Conservation (phyloP, 2,113 vertebrate genomes). For the Zeus faber region DNA sequence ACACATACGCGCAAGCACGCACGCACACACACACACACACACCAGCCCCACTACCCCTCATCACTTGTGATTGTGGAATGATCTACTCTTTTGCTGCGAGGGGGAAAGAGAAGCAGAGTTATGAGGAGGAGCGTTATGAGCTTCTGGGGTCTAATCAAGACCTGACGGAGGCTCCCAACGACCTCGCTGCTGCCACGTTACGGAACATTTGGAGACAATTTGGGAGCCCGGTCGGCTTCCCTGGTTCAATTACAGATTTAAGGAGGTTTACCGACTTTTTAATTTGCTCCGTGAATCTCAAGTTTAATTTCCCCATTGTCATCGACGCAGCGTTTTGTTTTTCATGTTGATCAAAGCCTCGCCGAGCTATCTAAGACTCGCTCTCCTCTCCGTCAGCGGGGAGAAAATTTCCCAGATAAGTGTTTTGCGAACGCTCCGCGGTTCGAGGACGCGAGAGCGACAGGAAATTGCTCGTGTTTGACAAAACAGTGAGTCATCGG, state of each 20-base stretch:
- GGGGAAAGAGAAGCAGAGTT: constrained; percentile 33
- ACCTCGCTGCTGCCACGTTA: too few species aligned
- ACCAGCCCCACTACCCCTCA: constrained; percentile 15
- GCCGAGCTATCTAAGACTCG: too few species aligned
- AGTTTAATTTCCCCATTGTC: too few species aligned
- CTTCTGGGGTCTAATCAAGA: constrained; percentile 65
- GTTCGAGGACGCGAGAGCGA: constrained; percentile 27
- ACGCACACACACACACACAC: neutral
- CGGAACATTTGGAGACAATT: constrained; percentile 36
- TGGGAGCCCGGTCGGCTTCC: constrained; percentile 10
- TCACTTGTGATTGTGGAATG: constrained; percentile 58
- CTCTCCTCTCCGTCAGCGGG: too few species aligned
- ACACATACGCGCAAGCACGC: too few species aligned
- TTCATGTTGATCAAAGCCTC: too few species aligned
- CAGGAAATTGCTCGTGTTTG: constrained; percentile 50
- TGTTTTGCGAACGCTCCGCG: constrained; percentile 22
- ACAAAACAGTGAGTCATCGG: constrained; percentile 56
- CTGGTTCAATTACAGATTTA: too few species aligned
- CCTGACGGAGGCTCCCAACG: too few species aligned
- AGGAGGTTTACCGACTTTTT: too few species aligned
- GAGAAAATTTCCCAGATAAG: constrained; percentile 5
- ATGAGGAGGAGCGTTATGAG: constrained; percentile 51
- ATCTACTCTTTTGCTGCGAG: constrained; percentile 48
- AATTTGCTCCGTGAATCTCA: too few species aligned
- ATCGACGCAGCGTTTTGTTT: too few species aligned